Conservation (phyloP, 2,113 vertebrate genomes). For the Crotalus tigris region DNA sequence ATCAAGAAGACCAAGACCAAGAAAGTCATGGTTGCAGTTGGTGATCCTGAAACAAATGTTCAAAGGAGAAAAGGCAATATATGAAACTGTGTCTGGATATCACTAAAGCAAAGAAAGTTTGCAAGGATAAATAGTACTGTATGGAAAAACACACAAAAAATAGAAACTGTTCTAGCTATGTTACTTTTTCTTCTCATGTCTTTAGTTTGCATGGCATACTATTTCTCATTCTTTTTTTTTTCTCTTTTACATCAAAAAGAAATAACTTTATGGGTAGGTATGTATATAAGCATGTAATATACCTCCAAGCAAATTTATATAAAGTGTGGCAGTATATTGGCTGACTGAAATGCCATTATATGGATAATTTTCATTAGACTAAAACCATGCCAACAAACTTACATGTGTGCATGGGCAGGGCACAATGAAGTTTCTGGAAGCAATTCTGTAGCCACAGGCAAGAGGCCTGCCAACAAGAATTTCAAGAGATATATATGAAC, state of each 20-base stretch:
- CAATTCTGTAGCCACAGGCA: background rate
- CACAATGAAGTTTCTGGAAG: background rate
- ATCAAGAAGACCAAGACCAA: background rate
- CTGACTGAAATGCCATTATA: background rate
- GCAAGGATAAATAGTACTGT: background rate
- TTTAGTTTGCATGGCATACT: background rate
- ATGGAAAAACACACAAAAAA: background rate
- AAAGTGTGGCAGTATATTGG: background rate
- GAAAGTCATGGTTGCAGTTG: background rate
- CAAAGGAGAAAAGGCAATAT: background rate
- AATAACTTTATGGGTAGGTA: background rate
- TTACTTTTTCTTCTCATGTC: background rate
- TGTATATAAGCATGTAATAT: background rate
- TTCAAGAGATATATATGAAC: background rate
- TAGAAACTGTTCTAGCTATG: background rate
- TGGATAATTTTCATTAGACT: background rate
- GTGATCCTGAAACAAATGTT: background rate
- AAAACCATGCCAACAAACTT: background rate
- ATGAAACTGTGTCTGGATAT: background rate
- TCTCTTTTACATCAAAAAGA: background rate
- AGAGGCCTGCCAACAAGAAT: background rate
- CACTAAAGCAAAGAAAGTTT: background rate
- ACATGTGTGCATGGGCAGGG: background rate
- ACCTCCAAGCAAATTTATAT: background rate
- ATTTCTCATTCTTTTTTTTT: background rate